Evolutionary conservation across 2,888 invertebrate species (phyloP), one percentile per base, ranked within the genome.

Genomic region (Sialis fuliginosa): DNA sequence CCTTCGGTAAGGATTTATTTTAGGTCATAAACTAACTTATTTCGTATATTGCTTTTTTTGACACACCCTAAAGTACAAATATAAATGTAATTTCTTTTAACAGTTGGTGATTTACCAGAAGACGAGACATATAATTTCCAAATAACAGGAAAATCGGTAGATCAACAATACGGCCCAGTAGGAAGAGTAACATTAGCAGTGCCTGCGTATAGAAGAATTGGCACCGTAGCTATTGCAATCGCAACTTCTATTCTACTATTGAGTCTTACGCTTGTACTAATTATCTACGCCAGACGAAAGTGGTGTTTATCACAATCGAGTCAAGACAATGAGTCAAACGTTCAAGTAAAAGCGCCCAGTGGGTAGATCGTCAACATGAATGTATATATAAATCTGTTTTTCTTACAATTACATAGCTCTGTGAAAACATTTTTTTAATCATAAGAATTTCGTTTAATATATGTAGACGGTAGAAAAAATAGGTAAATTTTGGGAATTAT

Each of bases 111-210:
- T 52, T 67, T 86, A 53, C 74, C 76, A 54, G 86, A 86, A 58
- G 86, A 86, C 53, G 75, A 70, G 55, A 72, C 69, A 45, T 88
- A 88, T 62, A 71, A 74, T 56, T 80, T 88, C 57, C 79, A 81
- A 63, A 83, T 90, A 49, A 62, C 75, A 50, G 80, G 86, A 1
- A 65, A 76, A 49, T 74, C 79, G 0, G 59, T 67, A 2, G 71
- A 72, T 48, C 74, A 75, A 57, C 77, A 72, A 53, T 69, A 76
- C 53, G 71, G 75, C n/a, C 68, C 72, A 41, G 74, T 79, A 52
- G 77, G 75, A 42, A 75, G 73, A 54, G 70, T 79, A 43, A 67
- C 69, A 48, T 65, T 83, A 48, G 71, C 71, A 50, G 80, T 84
- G 55, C 84, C 86, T 40, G 75, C 77, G 44, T 82, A 79, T 62